Percentiles rank a stretch among this genome's conserved stretches.
Evolutionary conservation across 1,140 invertebrate genomes (phyloP).

Genomic region (Aphelenchoides avenae): DNA sequence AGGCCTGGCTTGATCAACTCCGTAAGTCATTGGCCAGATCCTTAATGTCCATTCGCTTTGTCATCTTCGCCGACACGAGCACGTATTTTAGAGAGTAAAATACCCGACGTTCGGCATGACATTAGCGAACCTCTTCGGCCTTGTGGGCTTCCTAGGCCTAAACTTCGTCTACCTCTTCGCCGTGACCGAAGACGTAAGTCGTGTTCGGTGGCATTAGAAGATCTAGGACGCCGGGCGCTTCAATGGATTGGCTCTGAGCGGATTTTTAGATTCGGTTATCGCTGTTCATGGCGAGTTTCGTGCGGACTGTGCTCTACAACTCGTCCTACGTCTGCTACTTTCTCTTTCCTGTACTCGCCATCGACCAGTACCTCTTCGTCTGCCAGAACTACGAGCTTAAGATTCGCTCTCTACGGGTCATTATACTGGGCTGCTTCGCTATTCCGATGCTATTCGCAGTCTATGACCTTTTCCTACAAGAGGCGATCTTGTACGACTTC

Average conservation of each 20-base stretch:
- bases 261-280: slow-evolving; percentile 38
- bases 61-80: too few species aligned
- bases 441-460: slow-evolving; percentile 52
- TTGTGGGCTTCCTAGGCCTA: slow-evolving; percentile 44
- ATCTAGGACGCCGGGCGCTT: too few species aligned
- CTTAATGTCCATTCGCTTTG: too few species aligned
- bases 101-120: slow-evolving; percentile 39
- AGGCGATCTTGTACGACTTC: slow-evolving; percentile 46
- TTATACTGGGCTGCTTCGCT: slow-evolving; percentile 43
- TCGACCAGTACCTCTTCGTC: slow-evolving; percentile 50
- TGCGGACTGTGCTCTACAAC: slow-evolving; percentile 50
- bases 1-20: slow-evolving; percentile 44
- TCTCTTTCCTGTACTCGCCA: slow-evolving; percentile 47
- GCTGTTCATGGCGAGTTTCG: slow-evolving; percentile 41
- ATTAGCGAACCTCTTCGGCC: slow-evolving; percentile 47
- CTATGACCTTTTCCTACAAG: slow-evolving; percentile 48
- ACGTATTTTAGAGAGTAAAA: neutral
- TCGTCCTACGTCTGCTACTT: slow-evolving; percentile 52
- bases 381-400: slow-evolving; percentile 48
- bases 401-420: slow-evolving; percentile 20
- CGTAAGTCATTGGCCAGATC: too few species aligned
- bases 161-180: slow-evolving; percentile 48
- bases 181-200: slow-evolving; percentile 39
- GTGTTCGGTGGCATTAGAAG: too few species aligned
- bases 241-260: too few species aligned